A percentile compares a stretch with the other conserved stretches of the same genome.
Conservation (phyloP, 2,113 vertebrate species). For the Brienomyrus longianalis region DNA sequence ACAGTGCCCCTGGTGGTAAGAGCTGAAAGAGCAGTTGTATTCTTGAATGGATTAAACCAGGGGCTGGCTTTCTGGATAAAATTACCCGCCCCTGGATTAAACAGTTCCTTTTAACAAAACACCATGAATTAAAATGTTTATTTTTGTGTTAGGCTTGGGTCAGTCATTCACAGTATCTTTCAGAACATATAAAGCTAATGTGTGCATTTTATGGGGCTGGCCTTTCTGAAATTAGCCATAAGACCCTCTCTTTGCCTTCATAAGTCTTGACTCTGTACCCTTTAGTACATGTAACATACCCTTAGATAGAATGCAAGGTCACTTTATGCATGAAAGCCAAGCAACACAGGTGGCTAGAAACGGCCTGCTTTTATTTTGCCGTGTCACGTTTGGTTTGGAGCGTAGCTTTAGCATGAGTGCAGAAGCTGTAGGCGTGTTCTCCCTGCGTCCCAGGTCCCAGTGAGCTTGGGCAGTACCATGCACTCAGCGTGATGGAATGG, state of each 20-base stretch:
- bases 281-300: background rate
- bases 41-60: background rate
- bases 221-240: background rate
- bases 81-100: background rate
- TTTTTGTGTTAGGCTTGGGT: background rate
- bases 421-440: background rate
- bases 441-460: constrained; percentile 52
- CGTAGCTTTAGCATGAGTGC: background rate
- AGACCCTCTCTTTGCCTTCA: background rate
- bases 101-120: background rate
- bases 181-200: background rate
- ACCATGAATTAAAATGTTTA: background rate
- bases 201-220: background rate
- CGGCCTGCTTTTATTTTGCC: background rate
- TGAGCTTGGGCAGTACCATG: constrained; percentile 78
- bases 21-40: background rate
- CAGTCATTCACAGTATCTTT: background rate
- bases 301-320: background rate
- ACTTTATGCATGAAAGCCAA: background rate
- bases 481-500: constrained; percentile 76
- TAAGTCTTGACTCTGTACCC: background rate
- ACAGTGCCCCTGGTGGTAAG: constrained; percentile 69
- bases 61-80: background rate
- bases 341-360: too few relatives aligned
- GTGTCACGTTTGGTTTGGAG: background rate